Conservation (phyloP, 2,113 vertebrate species). For the human (Homo sapiens) region DNA sequence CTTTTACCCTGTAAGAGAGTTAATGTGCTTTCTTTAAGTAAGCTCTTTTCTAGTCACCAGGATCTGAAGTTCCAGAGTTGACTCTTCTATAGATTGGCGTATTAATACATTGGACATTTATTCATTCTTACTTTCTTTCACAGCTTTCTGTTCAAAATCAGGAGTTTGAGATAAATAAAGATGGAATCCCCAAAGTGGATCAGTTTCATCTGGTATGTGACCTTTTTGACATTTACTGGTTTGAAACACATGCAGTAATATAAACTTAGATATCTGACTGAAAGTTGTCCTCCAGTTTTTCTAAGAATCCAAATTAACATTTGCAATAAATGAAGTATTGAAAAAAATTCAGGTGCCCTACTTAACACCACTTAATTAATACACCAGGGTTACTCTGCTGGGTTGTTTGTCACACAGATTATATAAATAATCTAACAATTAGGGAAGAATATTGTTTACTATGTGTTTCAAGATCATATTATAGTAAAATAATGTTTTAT, state of each 20-base stretch:
- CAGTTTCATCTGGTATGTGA: constrained; percentile 80
- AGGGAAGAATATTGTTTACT: constrained; percentile 24
- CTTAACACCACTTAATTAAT: not conserved
- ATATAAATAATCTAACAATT: not conserved
- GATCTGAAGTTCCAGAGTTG: constrained; percentile 6
- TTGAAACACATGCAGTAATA: not conserved
- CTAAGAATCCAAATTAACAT: not conserved
- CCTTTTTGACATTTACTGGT: constrained; percentile 9
- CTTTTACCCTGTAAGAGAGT: not conserved
- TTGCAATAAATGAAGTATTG: constrained; percentile 1
- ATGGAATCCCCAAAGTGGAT: constrained; percentile 80
- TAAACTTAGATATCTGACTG: not conserved
- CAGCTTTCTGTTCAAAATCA: constrained; percentile 83
- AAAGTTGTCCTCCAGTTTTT: constrained; percentile 21
- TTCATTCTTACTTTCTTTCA: constrained; percentile 56
- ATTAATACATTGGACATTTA: constrained; percentile 7
- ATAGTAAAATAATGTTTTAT: constrained; percentile 21
- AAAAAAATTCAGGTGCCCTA: not conserved
- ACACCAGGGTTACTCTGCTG: not conserved
- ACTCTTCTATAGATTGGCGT: not conserved
- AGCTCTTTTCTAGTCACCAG: not conserved
- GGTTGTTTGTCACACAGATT: not conserved
- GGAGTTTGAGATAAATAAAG: constrained; percentile 77
- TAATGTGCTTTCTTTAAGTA: not conserved
- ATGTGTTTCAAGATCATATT: not conserved